Base-by-base conservation (phyloP, 2,113 vertebrate genomes). In the Rhinoderma darwinii region DNA sequence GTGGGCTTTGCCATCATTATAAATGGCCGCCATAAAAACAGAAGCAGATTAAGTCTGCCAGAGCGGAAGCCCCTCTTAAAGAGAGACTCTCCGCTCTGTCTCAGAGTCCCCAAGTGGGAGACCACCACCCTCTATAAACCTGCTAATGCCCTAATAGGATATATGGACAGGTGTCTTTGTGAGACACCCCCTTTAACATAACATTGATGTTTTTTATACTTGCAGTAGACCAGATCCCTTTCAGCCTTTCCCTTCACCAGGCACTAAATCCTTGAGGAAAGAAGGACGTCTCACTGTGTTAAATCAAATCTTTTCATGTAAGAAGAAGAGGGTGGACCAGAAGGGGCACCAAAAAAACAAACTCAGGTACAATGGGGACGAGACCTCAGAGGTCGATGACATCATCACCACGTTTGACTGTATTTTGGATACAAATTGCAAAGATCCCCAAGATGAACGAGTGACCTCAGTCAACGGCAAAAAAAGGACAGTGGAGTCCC, bases 361-460 rank as follows among this genome's bases (percentile, higher is more conserved):
- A 84, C 92, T 93, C 77, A 82, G 0, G 63, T 87, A 88, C 56
- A 80, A 89, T 3, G 89, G 82, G 44, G 94, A 94, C 78, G 92
- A 93, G 74, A 93, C 95, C 43, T 96, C 96, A 3, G 96, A 96
- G 91, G 96, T 97, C 3, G 94, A 96, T 83, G 95, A 96, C 82
- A 97, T 97, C 88, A 95, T 97, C 90, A 93, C 96, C 18, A 96
- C 92, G 89, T 97, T 97, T 73, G 96, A 97, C 86, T 93, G 91
- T 85, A 90, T 94, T 86, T 76, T 92, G 90, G 95, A 95, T 63
- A 91, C 93, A 87, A 94, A 91, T 44, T 92, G 84, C 84, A 94
- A 93, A 88, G 92, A 92, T 6, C 82, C 91, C 80, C 84, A 90
- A 51, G 89, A 93, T 22, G 89, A 92, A 0, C 70, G 37, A 59